phyloP scores from a whole-genome alignment of 2,113 vertebrate genomes.

The Peromyscus polionotus region DNA sequence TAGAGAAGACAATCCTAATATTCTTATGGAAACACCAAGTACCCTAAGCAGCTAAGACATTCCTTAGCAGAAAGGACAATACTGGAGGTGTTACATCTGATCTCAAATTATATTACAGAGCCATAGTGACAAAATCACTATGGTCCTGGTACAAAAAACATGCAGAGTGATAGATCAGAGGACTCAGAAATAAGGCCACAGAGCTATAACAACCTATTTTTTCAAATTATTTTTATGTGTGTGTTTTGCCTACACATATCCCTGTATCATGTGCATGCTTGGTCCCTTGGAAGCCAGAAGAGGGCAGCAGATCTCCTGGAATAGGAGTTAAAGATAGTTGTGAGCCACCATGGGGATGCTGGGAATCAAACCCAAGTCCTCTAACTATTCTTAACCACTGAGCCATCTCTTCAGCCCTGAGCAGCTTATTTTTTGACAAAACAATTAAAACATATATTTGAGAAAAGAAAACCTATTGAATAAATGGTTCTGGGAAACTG shows the following conservation, averaged over 20 bases:
- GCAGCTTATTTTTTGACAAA: background rate
- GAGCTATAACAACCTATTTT: background rate
- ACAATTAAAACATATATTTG: background rate
- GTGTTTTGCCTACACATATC: background rate
- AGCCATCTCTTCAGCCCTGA: background rate
- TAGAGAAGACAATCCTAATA: background rate
- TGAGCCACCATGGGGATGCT: background rate
- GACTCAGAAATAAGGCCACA: background rate
- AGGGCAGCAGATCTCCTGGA: background rate
- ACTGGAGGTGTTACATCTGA: background rate
- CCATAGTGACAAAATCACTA: background rate
- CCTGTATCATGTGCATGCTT: background rate
- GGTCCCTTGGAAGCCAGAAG: background rate
- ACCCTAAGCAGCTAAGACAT: background rate
- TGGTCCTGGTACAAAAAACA: background rate
- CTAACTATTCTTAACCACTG: background rate
- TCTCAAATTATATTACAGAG: background rate
- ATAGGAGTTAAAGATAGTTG: background rate
- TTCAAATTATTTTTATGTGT: no score
- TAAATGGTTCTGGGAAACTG: background rate
- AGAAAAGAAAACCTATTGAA: background rate
- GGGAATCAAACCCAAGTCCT: background rate
- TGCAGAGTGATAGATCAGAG: background rate
- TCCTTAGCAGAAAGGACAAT: background rate
- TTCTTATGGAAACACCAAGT: no score